Base-by-base conservation (phyloP, 64 coral and sea anemone genomes). In the Montipora capricornis region DNA sequence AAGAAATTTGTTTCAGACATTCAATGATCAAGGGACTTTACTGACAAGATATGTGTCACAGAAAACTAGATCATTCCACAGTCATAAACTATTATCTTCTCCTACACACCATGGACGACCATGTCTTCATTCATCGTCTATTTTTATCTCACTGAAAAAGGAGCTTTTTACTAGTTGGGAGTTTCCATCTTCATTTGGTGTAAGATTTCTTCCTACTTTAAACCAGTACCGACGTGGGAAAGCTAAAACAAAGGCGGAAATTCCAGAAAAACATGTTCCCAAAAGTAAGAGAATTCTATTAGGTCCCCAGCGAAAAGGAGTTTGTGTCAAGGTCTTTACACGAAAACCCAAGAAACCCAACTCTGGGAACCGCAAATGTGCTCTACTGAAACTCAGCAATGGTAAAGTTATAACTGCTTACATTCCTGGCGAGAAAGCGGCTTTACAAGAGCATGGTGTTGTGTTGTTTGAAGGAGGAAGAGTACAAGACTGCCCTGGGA, bases 301-400 rank as follows among this genome's bases (percentile, higher is more conserved):
- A 47, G 98, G 98, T 3, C 98, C 98, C 3, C 98, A 99, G 19
- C 88, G 98, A 44, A 91, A 96, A 64, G 98, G 98, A 2, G 98
- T 99, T n/a, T 99, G 98, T 92, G 83, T 99, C n/a, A 99, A 95
- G 83, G 95, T 96, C 49, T 99, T 99, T 61, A 93, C 94, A 64
- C 84, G 98, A 14, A 99, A 99, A 77, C 98, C 98, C 4, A 99
- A 99, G 85, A 99, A 99, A 78, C 98, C 98, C 5, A 99, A 99
- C 70, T 99, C 98, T 16, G 98, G 95, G 20, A 93, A 99, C 44
- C 91, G 98, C 11, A 99, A 99, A 80, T 99, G 98, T 92, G 98
- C 98, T 7, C 76, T 99, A 53, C 45, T 99, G 47, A 99, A 94
- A 58, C 74, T 99, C 1, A 99, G 95, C 67, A 96, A 94, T 95